Conservation (phyloP, 2,888 invertebrate genomes). For the Orchesella flavescens region DNA sequence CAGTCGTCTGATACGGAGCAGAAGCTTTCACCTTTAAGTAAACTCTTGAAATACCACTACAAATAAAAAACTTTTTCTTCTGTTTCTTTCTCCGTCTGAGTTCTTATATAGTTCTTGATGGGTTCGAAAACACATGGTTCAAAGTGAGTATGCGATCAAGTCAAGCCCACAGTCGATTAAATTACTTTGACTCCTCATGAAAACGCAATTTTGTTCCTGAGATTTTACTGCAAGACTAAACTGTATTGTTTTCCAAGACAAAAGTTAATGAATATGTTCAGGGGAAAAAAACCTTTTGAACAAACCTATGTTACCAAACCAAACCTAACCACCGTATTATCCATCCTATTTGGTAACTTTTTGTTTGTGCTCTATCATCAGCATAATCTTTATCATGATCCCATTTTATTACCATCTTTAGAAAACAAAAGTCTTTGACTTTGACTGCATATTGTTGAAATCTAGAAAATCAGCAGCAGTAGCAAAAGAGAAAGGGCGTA, state of each 20-base stretch:
- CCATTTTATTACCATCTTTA: slow-evolving; percentile 1
- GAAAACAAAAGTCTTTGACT: neutral
- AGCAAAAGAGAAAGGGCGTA: neutral
- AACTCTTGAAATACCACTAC: neutral
- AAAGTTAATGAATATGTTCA: slow-evolving; percentile 47
- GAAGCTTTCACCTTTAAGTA: neutral
- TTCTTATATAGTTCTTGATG: slow-evolving; percentile 2
- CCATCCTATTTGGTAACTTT: slow-evolving; percentile 13
- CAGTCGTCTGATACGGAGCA: neutral
- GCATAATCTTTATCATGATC: slow-evolving; percentile 44
- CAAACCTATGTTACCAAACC: neutral
- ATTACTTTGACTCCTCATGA: slow-evolving; percentile 28
- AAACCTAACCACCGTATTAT: neutral
- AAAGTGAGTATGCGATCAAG: neutral
- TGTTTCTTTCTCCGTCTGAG: neutral
- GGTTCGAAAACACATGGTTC: slow-evolving; percentile 9
- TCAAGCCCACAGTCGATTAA: slow-evolving; percentile 21
- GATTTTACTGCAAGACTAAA: neutral
- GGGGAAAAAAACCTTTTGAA: slow-evolving; percentile 20
- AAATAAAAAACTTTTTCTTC: slow-evolving; percentile 27
- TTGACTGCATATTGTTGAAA: too few species aligned
- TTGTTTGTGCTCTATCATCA: slow-evolving; percentile 11
- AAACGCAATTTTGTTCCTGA: slow-evolving; percentile 33
- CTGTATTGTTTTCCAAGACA: slow-evolving; percentile 20
- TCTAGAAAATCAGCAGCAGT: neutral